These are phyloP conservation scores for Percopsis transmontana DNA, from an alignment of 2,113 vertebrate species.

Conservation along the genomic window DNA sequence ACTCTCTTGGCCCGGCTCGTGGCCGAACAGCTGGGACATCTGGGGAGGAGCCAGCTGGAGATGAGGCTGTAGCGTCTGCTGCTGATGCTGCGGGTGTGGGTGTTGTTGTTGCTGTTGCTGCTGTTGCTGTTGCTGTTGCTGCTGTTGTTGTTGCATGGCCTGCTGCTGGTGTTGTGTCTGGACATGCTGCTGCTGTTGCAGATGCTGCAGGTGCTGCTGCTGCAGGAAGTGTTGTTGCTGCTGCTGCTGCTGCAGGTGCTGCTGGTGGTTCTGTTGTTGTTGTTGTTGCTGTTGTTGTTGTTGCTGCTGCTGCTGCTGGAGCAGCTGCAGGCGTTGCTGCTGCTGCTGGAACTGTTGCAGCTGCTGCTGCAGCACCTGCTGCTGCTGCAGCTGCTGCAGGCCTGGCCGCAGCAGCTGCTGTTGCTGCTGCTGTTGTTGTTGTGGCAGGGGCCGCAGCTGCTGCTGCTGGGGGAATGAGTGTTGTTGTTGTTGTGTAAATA, in stretches of 20 bases:
- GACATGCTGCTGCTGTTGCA: conserved; percentile 77
- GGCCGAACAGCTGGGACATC: conserved; percentile 87
- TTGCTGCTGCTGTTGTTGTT: conserved; percentile 69
- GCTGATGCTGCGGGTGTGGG: conserved; percentile 73
- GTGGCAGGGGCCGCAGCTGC: conserved; percentile 70
- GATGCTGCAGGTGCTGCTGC: conserved; percentile 74
- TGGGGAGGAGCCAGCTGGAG: conserved; percentile 64
- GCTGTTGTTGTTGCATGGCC: conserved; percentile 78
- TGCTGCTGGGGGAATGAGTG: conserved; percentile 77
- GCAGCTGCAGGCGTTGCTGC: conserved; percentile 74
- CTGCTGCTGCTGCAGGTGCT: conserved; percentile 75
- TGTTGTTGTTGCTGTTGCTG: conserved; percentile 76
- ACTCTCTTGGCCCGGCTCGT: conserved; percentile 90
- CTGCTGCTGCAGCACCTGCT: conserved; percentile 77
- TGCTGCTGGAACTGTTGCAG: conserved; percentile 77
- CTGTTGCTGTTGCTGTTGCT: conserved; percentile 76
- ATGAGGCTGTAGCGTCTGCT: conserved; percentile 66
- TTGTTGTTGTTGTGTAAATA: conserved; percentile 70
- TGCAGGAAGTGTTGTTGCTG: conserved; percentile 78
- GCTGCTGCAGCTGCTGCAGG: conserved; percentile 82
- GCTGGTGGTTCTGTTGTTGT: conserved; percentile 61
- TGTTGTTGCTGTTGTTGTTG: conserved; percentile 74
- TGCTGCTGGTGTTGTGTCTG: conserved; percentile 70
- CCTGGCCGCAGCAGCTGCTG: conserved; percentile 71
- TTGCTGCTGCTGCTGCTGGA: conserved; percentile 78